phyloP scores from a whole-genome alignment of 2,113 vertebrate genomes.

The Calonectris borealis region DNA sequence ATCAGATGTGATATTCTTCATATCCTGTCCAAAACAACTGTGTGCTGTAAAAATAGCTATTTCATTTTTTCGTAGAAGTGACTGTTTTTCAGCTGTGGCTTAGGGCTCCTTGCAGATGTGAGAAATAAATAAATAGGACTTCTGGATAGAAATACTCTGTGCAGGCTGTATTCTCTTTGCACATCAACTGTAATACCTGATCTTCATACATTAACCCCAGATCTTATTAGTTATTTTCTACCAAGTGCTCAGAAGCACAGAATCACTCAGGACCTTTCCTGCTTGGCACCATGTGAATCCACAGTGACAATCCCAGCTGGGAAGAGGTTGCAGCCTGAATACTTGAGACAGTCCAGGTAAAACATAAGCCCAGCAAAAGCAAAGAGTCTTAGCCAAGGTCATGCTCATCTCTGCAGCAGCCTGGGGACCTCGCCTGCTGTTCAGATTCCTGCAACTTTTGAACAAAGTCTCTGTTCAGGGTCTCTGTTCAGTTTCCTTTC shows the following conservation, averaged over 20 bases:
- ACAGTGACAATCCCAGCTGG: slow-evolving; percentile 26
- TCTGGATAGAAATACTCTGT: neutral
- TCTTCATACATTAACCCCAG: neutral
- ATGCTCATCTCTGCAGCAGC: neutral
- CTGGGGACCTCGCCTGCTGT: neutral
- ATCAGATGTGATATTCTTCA: slow-evolving; percentile 40
- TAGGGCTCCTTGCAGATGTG: neutral
- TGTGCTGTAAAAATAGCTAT: slow-evolving; percentile 34
- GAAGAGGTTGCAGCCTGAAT: slow-evolving; percentile 15
- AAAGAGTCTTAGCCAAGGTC: slow-evolving; percentile 14
- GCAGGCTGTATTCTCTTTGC: neutral
- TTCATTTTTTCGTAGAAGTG: neutral
- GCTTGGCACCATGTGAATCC: neutral
- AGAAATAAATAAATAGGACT: slow-evolving; percentile 19
- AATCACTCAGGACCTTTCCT: neutral
- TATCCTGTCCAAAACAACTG: slow-evolving; percentile 22
- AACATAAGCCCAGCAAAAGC: neutral
- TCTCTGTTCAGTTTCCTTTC: neutral
- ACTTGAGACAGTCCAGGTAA: neutral
- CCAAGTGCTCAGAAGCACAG: neutral
- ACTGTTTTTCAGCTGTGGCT: neutral
- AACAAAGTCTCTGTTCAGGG: neutral
- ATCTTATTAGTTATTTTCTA: slow-evolving; percentile 3
- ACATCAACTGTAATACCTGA: neutral
- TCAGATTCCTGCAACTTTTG: neutral